A percentile compares a stretch with the other conserved stretches of the same genome.
Conservation (phyloP, 2,797 vertebrate species). For the Platalea minor region DNA sequence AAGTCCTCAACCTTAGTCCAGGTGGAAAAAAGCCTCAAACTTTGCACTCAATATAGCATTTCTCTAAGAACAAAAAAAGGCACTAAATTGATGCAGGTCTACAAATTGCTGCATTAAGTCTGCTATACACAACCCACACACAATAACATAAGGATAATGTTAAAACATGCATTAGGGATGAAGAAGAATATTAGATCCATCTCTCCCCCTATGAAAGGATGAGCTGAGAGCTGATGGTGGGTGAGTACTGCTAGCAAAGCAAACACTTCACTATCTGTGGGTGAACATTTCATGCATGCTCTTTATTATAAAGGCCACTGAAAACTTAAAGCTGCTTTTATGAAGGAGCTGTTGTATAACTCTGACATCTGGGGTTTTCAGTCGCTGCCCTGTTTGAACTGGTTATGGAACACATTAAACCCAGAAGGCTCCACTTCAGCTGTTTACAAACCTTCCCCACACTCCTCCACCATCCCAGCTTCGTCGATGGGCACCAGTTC, state of each 20-base stretch:
- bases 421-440: conserved; percentile 40
- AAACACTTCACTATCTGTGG: conserved; percentile 59
- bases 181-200: conserved; percentile 37
- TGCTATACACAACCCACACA: conserved; percentile 32
- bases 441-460: conserved; percentile 14
- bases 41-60: conserved; percentile 8
- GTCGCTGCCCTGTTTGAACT: conserved; percentile 6
- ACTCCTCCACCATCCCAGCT: neutral
- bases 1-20: neutral
- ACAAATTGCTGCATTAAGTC: conserved; percentile 63
- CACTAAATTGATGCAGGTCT: conserved; percentile 33
- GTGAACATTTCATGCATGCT: conserved; percentile 41
- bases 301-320: conserved; percentile 54
- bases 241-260: conserved; percentile 36
- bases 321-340: conserved; percentile 35
- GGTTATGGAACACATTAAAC: conserved; percentile 40
- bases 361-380: conserved; percentile 37
- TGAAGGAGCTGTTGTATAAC: conserved; percentile 58
- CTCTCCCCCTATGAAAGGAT: conserved; percentile 22
- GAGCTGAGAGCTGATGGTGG: conserved; percentile 51
- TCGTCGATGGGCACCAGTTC: neutral
- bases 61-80: neutral
- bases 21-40: neutral
- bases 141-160: conserved; percentile 30
- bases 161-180: conserved; percentile 63